Percentiles rank a stretch among this genome's conserved stretches.
Evolutionary conservation across 1,140 invertebrate genomes (phyloP).

Genomic region (Drosophila watanabei): DNA sequence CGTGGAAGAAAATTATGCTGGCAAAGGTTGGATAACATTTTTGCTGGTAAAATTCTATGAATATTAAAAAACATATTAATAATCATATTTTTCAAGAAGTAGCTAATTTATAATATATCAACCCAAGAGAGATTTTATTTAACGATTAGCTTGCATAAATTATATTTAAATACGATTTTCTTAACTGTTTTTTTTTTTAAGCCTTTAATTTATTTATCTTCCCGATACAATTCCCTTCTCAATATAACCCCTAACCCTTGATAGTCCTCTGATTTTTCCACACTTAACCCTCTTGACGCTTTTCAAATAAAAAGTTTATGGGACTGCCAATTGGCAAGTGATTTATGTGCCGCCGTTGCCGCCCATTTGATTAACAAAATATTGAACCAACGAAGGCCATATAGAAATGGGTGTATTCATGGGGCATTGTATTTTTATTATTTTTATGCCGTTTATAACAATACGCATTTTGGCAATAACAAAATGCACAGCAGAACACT

Average conservation of each 20-base stretch:
- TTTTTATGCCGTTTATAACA: constrained; percentile 64
- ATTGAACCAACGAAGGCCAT: constrained; percentile 29
- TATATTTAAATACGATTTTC: too few species aligned
- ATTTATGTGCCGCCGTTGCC: constrained; percentile 64
- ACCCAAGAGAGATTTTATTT: background rate
- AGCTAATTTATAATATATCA: rapidly evolving
- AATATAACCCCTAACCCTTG: background rate
- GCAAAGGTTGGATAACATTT: background rate
- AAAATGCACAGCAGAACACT: constrained; percentile 40
- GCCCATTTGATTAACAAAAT: constrained; percentile 75
- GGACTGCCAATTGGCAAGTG: constrained; percentile 34
- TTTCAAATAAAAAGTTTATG: constrained; percentile 19
- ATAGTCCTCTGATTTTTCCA: background rate
- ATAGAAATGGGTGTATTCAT: constrained; percentile 35
- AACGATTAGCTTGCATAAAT: background rate
- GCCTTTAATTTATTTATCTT: background rate
- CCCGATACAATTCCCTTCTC: background rate
- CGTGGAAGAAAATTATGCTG: background rate
- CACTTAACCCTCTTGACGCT: constrained; percentile 39
- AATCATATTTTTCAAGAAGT: background rate
- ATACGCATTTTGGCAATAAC: constrained; percentile 63
- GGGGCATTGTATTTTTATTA: constrained; percentile 60
- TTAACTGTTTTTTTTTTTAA: background rate
- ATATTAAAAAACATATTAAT: background rate
- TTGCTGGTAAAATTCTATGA: too few species aligned